Base-by-base conservation (phyloP, 2,797 vertebrate species). In the Fundulus diaphanus region DNA sequence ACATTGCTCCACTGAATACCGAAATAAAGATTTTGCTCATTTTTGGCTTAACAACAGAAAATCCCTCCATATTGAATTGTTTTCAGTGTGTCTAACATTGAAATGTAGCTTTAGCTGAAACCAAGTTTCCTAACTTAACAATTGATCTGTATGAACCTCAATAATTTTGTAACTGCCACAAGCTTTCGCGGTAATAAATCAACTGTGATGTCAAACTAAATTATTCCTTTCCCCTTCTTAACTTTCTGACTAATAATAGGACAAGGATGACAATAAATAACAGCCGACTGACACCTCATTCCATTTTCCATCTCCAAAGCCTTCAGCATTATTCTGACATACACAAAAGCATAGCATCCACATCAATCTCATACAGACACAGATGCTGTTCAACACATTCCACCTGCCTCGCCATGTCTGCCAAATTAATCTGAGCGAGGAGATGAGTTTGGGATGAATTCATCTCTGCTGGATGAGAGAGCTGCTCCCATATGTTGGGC, bases 381-480 rank as follows among this genome's bases (percentile, higher is more conserved):
- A 88, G 87, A 88, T 87, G 83, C 87, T 79, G 76, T 81, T 81
- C 81, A 78, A 79, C 82, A 74, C 77, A 80, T 82, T 83, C 81
- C 87, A 89, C 87, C 90, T 89, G 88, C 87, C 85, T 84, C 65
- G 4, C 81, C 82, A 78, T 76, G 80, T 89, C 89, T 85, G 87
- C 82, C 92, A 90, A 90, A 92, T 89, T 81, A 85, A 90, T 89
- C 84, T 80, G 76, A 76, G 85, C 59, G 87, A 88, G 84, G 87
- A 92, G 85, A 91, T 90, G 88, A 90, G 85, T 87, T 85, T 87
- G 85, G 88, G 89, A 88, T 88, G 89, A 88, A 90, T 92, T 89
- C 90, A 89, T 88, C 86, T 90, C 80, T 71, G 77, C 81, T 84
- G 82, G 85, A 90, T 86, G 81, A 79, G 75, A 88, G 85, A 88